Conservation (phyloP, 2,888 invertebrate genomes). For the Esperia sulphurella region DNA sequence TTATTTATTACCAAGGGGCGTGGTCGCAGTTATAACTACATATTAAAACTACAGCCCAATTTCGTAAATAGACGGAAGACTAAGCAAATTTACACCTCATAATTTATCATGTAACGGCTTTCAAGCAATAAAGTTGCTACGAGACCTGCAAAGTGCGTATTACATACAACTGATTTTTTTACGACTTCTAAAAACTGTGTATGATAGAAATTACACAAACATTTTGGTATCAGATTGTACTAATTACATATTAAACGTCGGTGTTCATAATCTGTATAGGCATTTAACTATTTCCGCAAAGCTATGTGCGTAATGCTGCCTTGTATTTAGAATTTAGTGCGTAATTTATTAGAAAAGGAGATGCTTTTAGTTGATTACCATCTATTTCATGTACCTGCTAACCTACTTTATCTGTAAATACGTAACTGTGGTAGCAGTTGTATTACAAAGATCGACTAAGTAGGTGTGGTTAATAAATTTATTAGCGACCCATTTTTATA, state of each 20-base stretch:
- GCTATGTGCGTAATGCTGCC: not conserved
- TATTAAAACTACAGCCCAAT: not conserved
- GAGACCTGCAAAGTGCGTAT: not conserved
- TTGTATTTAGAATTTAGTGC: no score
- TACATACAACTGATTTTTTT: slow-evolving; percentile 1
- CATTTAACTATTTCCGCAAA: not conserved
- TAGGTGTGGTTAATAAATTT: no score
- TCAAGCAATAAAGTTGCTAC: not conserved
- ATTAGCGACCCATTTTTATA: no score
- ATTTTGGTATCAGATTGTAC: slow-evolving; percentile 1
- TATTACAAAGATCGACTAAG: no score
- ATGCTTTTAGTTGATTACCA: no score
- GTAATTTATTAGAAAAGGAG: no score
- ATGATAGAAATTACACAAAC: slow-evolving; percentile 1
- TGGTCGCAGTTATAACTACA: not conserved
- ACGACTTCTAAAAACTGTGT: slow-evolving; percentile 3
- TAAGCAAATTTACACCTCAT: slow-evolving; percentile 4
- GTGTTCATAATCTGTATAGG: not conserved
- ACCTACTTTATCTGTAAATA: no score
- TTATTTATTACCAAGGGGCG: not conserved
- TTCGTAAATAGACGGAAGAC: not conserved
- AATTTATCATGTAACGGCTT: not conserved
- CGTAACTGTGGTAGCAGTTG: no score
- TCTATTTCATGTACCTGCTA: no score
- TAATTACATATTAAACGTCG: not conserved